Conservation (phyloP, 2,113 vertebrate genomes). For the Anas platyrhynchos region DNA sequence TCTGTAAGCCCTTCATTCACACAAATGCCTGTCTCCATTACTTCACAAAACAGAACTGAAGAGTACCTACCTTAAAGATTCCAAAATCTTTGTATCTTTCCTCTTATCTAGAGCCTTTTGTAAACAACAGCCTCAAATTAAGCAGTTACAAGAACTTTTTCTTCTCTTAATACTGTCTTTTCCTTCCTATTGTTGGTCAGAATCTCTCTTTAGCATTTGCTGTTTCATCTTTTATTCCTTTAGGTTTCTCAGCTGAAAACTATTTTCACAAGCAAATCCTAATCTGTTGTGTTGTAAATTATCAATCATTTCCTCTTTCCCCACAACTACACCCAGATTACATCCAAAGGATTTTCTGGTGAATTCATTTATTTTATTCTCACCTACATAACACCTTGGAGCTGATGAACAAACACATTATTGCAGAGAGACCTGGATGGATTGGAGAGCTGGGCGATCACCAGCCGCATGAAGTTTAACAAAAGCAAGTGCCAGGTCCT, state of each 20-base stretch:
- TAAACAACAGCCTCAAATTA: background rate
- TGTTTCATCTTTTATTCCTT: background rate
- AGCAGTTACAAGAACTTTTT: background rate
- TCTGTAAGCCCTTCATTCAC: background rate
- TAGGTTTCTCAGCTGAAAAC: background rate
- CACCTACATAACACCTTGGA: background rate
- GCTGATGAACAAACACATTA: background rate
- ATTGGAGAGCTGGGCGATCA: no score
- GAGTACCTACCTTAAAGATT: background rate
- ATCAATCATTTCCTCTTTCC: background rate
- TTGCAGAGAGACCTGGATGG: no score
- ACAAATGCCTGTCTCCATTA: background rate
- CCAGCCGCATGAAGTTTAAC: no score
- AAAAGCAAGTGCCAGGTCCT: no score
- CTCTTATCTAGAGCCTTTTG: background rate
- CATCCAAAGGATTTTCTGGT: background rate
- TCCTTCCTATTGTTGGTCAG: background rate
- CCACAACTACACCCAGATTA: background rate
- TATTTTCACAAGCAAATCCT: background rate
- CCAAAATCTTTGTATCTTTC: no score
- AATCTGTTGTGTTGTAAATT: background rate
- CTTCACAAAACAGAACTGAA: background rate
- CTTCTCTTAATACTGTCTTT: background rate
- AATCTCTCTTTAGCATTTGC: background rate
- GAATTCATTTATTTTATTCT: background rate